Base-by-base conservation (phyloP, 1,140 invertebrate genomes). In the Tetranychus cinnabarinus region DNA sequence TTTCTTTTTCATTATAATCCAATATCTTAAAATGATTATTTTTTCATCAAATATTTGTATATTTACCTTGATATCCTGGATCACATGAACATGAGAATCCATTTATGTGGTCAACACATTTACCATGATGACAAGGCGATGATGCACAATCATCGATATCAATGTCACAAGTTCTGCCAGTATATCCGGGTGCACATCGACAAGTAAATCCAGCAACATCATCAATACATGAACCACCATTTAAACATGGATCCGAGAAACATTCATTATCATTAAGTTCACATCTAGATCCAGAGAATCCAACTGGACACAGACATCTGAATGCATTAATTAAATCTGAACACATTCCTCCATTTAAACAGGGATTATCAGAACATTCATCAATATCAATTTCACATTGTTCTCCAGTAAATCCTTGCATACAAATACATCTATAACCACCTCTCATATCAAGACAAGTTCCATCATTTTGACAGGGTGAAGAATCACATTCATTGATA, bases 381-480 rank as follows among this genome's bases (percentile, higher is more conserved):
- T 92, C 85, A 46, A 68, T 65, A 71, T 92, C 86, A 45, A 46
- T 48, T 63, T 63, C 59, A 47, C 62, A 63, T 39, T 61, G 62
- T 45, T 39, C 12, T n/a, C 62, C 62, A 31, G 62, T 59, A 37
- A 61, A 63, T n/a, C 62, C 62, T 48, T 36, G 37, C 37, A 31
- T 46, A 46, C 57, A 97, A 68, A 92, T 86, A 69, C 88, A 93
- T 65, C 88, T 46, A 42, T 60, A 60, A 13, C 50, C 10, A n/a
- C 59, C 59, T 61, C 89, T 85, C n/a, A 82, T 85, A 70, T 97
- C 91, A 63, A 91, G 70, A 69, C 93, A 97, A 0, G 88, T 91
- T 1, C 89, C 92, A 0, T 90, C 90, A 73, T 95, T 95, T 69
- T 87, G 84, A 72, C 90, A 96, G 0, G 89, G 89, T 47, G 70